Conservation (phyloP, 2,113 vertebrate genomes). For the Symphodus melops region DNA sequence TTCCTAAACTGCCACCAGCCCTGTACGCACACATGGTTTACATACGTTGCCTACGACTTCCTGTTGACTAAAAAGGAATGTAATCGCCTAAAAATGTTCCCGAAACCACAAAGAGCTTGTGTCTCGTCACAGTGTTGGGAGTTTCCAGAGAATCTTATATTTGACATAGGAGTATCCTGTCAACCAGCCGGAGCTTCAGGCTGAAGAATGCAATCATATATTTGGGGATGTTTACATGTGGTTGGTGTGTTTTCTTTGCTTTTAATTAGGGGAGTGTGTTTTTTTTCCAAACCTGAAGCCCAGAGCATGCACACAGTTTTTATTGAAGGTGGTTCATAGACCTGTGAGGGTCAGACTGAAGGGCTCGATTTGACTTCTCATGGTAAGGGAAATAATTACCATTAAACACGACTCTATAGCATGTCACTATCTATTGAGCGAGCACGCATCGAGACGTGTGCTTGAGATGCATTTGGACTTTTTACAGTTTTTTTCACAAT, state of each 20-base stretch:
- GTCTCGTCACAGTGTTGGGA: background rate
- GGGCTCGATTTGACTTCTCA: background rate
- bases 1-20: background rate
- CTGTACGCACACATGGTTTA: background rate
- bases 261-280: background rate
- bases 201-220: too few relatives aligned
- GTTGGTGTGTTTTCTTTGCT: background rate
- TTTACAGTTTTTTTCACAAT: too few relatives aligned
- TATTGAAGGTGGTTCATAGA: too few relatives aligned
- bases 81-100: conserved; percentile 12
- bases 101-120: conserved; percentile 3
- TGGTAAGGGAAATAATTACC: background rate
- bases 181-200: too few relatives aligned
- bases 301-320: background rate
- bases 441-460: too few relatives aligned
- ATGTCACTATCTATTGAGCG: background rate
- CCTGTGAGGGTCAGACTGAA: background rate
- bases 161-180: background rate
- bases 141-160: background rate
- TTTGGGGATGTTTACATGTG: background rate
- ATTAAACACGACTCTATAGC: background rate
- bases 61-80: conserved; percentile 26
- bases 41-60: conserved; percentile 13
- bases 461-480: too few relatives aligned
- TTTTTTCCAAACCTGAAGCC: background rate